Evolutionary conservation across 2,888 invertebrate species (phyloP).

Genomic region (Nephrotoma appendiculata): DNA sequence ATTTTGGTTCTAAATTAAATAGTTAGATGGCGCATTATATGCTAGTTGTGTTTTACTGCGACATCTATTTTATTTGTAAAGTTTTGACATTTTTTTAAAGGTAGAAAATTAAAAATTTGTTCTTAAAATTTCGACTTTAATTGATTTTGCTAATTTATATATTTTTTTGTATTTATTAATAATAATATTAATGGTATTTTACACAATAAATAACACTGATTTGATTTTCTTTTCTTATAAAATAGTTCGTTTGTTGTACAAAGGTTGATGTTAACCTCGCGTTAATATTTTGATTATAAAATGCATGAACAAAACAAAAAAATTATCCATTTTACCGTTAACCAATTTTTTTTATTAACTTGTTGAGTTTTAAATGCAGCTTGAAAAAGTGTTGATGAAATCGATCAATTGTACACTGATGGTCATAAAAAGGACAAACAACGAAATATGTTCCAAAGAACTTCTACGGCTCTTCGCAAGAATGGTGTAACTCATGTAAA

Average conservation of each 20-base stretch:
- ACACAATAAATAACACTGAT: not conserved
- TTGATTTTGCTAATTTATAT: not conserved
- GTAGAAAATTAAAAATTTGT: not conserved
- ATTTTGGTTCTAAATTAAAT: not conserved
- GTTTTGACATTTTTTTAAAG: not conserved
- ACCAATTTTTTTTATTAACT: not conserved
- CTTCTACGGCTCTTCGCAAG: no score
- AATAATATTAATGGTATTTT: not conserved
- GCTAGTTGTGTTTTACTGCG: not conserved
- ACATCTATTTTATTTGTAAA: not conserved
- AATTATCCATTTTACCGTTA: not conserved
- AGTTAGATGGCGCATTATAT: not conserved
- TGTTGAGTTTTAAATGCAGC: not conserved
- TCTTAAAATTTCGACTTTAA: not conserved
- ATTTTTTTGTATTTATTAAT: not conserved
- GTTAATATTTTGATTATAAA: not conserved
- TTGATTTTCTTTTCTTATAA: not conserved
- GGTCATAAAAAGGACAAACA: no score
- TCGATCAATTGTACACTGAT: no score
- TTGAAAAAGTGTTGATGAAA: no score
- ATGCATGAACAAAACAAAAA: not conserved
- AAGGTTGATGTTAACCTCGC: not conserved
- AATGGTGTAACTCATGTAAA: no score
- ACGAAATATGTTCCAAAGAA: no score
- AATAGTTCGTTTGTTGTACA: not conserved